These are phyloP conservation scores for Zonitis immaculata DNA, from an alignment of 2,888 invertebrate genomes.

Conservation along the genomic window DNA sequence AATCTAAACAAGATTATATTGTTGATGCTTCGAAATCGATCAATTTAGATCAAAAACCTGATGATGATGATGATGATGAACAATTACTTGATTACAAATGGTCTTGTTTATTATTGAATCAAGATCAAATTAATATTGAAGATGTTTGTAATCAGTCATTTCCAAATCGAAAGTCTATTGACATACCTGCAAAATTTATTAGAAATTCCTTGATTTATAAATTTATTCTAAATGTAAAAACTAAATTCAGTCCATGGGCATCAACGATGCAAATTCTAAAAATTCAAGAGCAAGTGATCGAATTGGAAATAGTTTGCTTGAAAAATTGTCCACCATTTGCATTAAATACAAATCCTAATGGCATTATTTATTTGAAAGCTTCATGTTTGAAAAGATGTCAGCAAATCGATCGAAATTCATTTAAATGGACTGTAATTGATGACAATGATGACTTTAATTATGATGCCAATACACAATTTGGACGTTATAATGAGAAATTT, in stretches of 20 bases:
- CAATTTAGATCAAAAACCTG: slow-evolving; percentile 5
- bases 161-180: neutral
- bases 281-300: neutral
- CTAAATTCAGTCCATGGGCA: neutral
- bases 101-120: slow-evolving; percentile 2
- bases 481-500: slow-evolving; percentile 11
- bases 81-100: slow-evolving; percentile 4
- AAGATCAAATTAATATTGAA: too few species aligned
- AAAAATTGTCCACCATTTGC: slow-evolving; percentile 14
- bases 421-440: slow-evolving; percentile 5
- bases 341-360: neutral
- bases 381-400: slow-evolving; percentile 7
- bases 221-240: slow-evolving; percentile 5
- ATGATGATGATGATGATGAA: neutral
- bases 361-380: slow-evolving; percentile 5
- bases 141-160: neutral
- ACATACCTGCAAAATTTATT: slow-evolving; percentile 1
- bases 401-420: neutral
- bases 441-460: slow-evolving; percentile 8
- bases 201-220: neutral
- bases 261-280: slow-evolving; percentile 7
- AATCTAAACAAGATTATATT: neutral
- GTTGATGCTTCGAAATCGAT: slow-evolving; percentile 11
- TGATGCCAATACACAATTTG: slow-evolving; percentile 9
- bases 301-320: slow-evolving; percentile 9